Evolutionary conservation across 1,140 invertebrate species (phyloP).

Genomic region (Streblospio benedicti): DNA sequence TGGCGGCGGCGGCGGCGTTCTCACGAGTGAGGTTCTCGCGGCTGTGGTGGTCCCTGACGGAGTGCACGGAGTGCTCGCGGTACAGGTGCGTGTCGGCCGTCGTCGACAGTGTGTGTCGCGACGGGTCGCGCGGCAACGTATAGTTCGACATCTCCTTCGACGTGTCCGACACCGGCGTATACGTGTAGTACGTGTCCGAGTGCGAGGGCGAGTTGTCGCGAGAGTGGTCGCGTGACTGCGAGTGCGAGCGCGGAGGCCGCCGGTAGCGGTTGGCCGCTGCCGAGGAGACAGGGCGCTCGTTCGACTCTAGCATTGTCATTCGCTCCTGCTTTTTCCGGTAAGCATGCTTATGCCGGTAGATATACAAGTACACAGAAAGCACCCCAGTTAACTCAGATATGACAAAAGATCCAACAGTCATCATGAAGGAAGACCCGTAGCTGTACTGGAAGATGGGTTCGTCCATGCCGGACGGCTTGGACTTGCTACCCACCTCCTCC

Average conservation of each 20-base stretch:
- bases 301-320: conserved; percentile 24
- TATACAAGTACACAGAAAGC: conserved; percentile 45
- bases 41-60: not conserved
- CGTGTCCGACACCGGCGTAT: conserved; percentile 41
- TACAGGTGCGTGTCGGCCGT: conserved; percentile 35
- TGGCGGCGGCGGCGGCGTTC: not conserved
- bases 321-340: conserved; percentile 39
- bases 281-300: conserved; percentile 18
- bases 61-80: conserved; percentile 1
- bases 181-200: conserved; percentile 44
- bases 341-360: conserved; percentile 41
- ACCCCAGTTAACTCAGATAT: conserved; percentile 44
- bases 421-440: conserved; percentile 44
- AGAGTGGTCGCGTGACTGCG: conserved; percentile 32
- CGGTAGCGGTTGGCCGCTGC: conserved; percentile 12
- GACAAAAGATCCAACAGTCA: conserved; percentile 42
- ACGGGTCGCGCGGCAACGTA: conserved; percentile 35
- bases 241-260: conserved; percentile 28
- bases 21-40: not conserved
- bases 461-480: conserved; percentile 28
- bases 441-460: conserved; percentile 36
- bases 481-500: conserved; percentile 44
- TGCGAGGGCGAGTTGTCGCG: conserved; percentile 37
- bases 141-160: conserved; percentile 44
- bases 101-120: conserved; percentile 41